These are phyloP conservation scores for Parazoanthus swiftii DNA, from an alignment of 92 coral and sea anemone genomes.

Conservation along the genomic window DNA sequence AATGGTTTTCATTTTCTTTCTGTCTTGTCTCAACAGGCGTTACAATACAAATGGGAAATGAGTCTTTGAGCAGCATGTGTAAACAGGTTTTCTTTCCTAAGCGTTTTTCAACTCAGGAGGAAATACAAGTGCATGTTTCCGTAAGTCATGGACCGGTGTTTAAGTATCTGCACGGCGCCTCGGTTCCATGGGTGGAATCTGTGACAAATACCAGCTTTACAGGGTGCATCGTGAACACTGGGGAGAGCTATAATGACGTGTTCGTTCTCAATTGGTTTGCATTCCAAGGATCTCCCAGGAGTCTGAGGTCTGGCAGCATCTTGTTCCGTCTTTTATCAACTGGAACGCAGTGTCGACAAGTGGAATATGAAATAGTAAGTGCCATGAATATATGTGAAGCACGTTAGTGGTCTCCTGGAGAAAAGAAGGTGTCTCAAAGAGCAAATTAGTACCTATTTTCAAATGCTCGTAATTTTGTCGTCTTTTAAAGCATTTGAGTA, in stretches of 20 bases:
- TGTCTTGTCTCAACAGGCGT: not conserved
- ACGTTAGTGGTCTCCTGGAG: too few relatives aligned
- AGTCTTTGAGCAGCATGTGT: not conserved
- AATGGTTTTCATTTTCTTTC: too few relatives aligned
- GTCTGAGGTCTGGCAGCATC: slow-evolving; percentile 19
- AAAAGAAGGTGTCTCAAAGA: too few relatives aligned
- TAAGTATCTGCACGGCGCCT: not conserved
- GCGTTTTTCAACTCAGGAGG: not conserved
- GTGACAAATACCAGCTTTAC: slow-evolving; percentile 5
- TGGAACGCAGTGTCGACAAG: slow-evolving; percentile 13
- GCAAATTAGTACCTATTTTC: too few relatives aligned
- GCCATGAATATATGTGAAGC: too few relatives aligned
- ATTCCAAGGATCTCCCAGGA: slow-evolving; percentile 9
- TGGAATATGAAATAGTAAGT: not conserved
- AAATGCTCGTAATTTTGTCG: too few relatives aligned
- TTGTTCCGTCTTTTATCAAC: not conserved
- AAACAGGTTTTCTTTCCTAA: not conserved
- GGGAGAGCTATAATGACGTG: not conserved
- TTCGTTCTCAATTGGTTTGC: slow-evolving; percentile 15
- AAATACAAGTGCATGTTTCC: not conserved
- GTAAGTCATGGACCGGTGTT: not conserved
- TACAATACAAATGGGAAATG: slow-evolving; percentile 10
- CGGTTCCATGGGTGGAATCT: slow-evolving; percentile 34
- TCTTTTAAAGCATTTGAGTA: too few relatives aligned
- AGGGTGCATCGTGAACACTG: slow-evolving; percentile 25